Evolutionary conservation across 1,140 invertebrate species (phyloP).

Genomic region (Zaprionus kolodkinae): DNA sequence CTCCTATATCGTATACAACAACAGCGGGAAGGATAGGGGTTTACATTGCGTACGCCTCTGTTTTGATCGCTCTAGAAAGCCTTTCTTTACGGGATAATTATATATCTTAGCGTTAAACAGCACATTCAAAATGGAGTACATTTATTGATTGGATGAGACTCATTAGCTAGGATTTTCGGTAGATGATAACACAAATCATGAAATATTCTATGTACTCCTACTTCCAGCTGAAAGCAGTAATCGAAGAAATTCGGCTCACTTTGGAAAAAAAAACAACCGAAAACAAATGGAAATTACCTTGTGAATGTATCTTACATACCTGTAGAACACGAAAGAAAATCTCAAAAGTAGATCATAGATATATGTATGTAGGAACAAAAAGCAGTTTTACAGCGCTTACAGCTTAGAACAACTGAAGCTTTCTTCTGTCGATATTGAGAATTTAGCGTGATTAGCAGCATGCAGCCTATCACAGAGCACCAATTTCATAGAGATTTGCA

Average conservation of each 20-base stretch:
- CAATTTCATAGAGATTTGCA: conserved; percentile 7
- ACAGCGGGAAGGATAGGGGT: neutral
- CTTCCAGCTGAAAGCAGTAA: neutral
- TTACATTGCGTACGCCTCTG: neutral
- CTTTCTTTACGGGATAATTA: conserved; percentile 3
- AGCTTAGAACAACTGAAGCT: neutral
- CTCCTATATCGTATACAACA: conserved; percentile 7
- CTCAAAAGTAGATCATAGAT: neutral
- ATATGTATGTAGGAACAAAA: conserved; percentile 3
- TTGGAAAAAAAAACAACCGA: neutral
- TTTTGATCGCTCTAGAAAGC: conserved; percentile 20
- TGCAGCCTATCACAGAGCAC: conserved; percentile 12
- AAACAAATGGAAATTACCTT: conserved; percentile 18
- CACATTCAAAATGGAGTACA: neutral
- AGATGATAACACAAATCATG: neutral
- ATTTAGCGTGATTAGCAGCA: conserved; percentile 4
- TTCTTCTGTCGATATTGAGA: neutral
- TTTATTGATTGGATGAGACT: neutral
- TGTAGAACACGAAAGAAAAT: conserved; percentile 14
- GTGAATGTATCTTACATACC: conserved; percentile 27
- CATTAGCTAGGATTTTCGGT: neutral
- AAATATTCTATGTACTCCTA: neutral
- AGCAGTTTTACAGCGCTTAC: conserved; percentile 26
- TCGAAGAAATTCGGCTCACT: neutral
- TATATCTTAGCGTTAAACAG: neutral